A percentile compares a stretch with the other conserved stretches of the same genome.
These are phyloP conservation scores for Muscina levida DNA, from an alignment of 2,888 invertebrate species.

Conservation along the genomic window DNA sequence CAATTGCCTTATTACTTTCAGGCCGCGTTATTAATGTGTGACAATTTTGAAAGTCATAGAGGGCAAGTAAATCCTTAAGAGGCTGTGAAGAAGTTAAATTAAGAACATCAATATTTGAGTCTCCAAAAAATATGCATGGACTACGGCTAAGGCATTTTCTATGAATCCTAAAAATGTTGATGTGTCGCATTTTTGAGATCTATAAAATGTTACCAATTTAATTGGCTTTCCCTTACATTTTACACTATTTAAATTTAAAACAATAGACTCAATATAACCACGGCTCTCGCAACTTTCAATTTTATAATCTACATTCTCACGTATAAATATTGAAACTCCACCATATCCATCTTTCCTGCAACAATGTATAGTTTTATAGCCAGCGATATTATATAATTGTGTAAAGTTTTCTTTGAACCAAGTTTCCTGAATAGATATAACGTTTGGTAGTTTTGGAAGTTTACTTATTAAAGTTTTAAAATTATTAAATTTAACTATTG, in stretches of 20 bases:
- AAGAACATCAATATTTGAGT: background rate
- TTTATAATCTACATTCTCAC: background rate
- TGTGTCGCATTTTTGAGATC: background rate
- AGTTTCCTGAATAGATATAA: too few relatives aligned
- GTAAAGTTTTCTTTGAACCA: background rate
- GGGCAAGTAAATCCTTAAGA: background rate
- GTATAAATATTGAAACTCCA: background rate
- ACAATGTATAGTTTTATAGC: background rate
- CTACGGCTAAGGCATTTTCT: too few relatives aligned
- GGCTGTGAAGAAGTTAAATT: background rate
- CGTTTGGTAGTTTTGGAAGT: background rate
- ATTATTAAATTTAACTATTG: too few relatives aligned
- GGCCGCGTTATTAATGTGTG: background rate
- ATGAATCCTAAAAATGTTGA: too few relatives aligned
- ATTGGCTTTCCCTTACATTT: background rate
- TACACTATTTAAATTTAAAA: background rate
- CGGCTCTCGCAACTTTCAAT: background rate
- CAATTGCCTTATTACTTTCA: background rate
- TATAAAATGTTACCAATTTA: background rate
- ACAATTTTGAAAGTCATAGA: background rate
- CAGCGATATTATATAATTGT: background rate
- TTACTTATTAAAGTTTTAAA: background rate
- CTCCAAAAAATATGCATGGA: background rate
- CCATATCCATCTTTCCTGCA: background rate
- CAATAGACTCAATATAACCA: background rate